phyloP scores from a whole-genome alignment of 2,113 vertebrate species.

The Mellivora capensis region DNA sequence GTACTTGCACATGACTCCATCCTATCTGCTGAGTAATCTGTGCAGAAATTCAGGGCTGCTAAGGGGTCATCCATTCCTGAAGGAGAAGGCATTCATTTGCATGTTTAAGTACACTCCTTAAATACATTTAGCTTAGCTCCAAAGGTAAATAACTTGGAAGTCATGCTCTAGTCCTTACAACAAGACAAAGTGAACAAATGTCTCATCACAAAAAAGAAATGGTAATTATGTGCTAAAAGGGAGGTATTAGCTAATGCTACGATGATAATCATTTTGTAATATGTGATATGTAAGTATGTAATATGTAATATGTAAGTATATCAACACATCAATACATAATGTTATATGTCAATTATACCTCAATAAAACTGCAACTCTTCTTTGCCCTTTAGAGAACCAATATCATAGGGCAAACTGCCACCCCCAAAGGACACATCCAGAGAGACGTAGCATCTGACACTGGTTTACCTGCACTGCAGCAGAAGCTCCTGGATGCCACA shows the following conservation, averaged over 20 bases:
- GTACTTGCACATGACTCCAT: neutral
- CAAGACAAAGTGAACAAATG: neutral
- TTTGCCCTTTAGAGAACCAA: neutral
- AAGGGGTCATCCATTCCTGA: neutral
- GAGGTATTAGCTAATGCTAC: neutral
- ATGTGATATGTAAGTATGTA: neutral
- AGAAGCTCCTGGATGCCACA: neutral
- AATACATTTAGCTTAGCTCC: neutral
- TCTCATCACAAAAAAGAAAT: neutral
- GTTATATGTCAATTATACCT: neutral
- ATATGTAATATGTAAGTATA: neutral
- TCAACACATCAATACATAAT: neutral
- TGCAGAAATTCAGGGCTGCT: neutral
- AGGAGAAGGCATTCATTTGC: neutral
- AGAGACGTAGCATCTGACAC: neutral
- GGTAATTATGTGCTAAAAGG: neutral
- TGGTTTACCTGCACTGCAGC: neutral
- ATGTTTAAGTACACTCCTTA: neutral
- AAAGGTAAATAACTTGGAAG: neutral
- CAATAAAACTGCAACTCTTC: neutral
- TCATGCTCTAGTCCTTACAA: neutral
- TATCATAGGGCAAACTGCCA: neutral
- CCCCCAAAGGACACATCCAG: neutral
- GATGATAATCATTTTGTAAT: neutral
- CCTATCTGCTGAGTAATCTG: neutral